A percentile compares a stretch with the other conserved stretches of the same genome.
phyloP scores from a whole-genome alignment of 2,113 vertebrate species.

The Holacanthus passer region DNA sequence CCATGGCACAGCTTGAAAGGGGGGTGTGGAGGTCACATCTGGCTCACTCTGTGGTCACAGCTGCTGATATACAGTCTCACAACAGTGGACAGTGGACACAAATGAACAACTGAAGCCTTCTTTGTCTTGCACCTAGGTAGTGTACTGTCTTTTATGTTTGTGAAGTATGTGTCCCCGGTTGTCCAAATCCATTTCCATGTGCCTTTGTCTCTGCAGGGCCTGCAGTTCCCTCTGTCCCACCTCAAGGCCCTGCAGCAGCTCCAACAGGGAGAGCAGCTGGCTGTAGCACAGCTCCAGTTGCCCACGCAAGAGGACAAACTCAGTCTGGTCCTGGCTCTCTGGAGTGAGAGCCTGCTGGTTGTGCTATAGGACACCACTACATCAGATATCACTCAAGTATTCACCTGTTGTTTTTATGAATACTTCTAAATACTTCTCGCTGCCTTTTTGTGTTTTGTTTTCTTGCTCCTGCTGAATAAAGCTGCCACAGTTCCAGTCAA shows the following conservation, averaged over 20 bases:
- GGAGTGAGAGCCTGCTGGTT: conserved; percentile 90
- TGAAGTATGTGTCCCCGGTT: not conserved
- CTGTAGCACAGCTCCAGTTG: conserved; percentile 86
- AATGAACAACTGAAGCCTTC: not conserved
- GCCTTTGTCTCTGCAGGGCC: conserved; percentile 75
- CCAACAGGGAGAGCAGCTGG: conserved; percentile 77
- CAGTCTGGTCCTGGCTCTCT: conserved; percentile 88
- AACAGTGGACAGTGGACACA: not conserved
- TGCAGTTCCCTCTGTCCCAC: conserved; percentile 89
- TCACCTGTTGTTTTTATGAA: not conserved
- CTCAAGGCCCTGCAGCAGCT: conserved; percentile 89
- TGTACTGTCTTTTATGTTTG: not conserved
- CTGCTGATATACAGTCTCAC: not conserved
- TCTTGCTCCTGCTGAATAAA: conserved; percentile 2
- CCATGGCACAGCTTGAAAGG: not conserved
- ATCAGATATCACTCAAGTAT: not conserved
- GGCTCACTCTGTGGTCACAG: not conserved
- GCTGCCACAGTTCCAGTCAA: not conserved
- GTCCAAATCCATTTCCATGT: not conserved
- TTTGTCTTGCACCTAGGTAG: not conserved
- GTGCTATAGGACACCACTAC: conserved; percentile 58
- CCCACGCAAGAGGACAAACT: conserved; percentile 85
- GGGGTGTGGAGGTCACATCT: too few relatives aligned
- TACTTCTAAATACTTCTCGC: not conserved
- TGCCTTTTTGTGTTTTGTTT: not conserved